phyloP scores from a whole-genome alignment of 2,113 vertebrate genomes.

The Brachyistius frenatus region DNA sequence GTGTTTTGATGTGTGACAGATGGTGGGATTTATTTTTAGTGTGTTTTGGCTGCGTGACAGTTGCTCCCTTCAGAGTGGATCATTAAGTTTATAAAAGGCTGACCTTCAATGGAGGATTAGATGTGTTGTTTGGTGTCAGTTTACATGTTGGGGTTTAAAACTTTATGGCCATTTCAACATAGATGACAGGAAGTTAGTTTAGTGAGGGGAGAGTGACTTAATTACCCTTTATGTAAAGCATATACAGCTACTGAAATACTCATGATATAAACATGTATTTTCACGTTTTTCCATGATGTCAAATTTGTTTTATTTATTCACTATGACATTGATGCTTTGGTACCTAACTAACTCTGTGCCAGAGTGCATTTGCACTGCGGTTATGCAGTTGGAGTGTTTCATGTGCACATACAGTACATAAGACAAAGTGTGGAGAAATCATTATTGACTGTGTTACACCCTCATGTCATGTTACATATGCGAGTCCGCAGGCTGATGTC shows the following conservation, averaged over 20 bases:
- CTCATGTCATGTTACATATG: conserved; percentile 18
- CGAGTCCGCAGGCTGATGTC: conserved; percentile 16
- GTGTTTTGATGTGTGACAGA: conserved; percentile 65
- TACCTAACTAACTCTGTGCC: background rate
- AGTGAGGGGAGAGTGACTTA: too few species aligned
- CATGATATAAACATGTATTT: too few species aligned
- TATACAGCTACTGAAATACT: too few species aligned
- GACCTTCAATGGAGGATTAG: background rate
- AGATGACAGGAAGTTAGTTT: too few species aligned
- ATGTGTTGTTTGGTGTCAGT: background rate
- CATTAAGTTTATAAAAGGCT: conserved; percentile 14
- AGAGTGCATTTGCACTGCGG: background rate
- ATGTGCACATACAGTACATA: background rate
- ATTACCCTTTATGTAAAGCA: too few species aligned
- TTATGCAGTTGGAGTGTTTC: background rate
- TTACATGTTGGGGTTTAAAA: background rate
- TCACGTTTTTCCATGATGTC: background rate
- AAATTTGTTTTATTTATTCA: background rate
- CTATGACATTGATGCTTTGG: background rate
- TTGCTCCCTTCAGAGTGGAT: background rate
- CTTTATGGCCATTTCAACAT: background rate
- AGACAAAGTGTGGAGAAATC: conserved; percentile 26
- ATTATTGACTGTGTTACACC: conserved; percentile 16
- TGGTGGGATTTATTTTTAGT: conserved; percentile 50
- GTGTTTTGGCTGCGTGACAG: conserved; percentile 33